A percentile compares a stretch with the other conserved stretches of the same genome.
phyloP scores from a whole-genome alignment of 2,113 vertebrate genomes.

The Ginglymostoma cirratum region DNA sequence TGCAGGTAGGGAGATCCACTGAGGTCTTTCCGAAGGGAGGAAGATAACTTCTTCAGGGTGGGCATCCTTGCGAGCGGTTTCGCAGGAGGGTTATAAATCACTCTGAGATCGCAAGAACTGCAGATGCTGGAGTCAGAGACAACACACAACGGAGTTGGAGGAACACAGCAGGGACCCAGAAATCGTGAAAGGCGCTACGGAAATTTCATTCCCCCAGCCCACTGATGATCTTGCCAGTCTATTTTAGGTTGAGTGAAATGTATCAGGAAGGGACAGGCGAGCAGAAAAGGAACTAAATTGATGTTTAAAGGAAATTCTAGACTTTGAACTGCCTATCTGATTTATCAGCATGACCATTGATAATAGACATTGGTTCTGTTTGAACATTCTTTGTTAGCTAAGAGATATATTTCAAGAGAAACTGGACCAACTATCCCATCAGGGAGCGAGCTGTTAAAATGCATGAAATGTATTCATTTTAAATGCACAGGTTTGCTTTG shows the following conservation, averaged over 20 bases:
- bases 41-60: no score
- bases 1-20: no score
- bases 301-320: neutral
- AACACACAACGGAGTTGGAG: no score
- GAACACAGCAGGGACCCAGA: no score
- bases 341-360: neutral
- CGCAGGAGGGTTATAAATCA: no score
- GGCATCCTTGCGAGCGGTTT: no score
- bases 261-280: neutral
- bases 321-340: neutral
- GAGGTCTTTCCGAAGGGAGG: no score
- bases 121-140: no score
- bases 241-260: neutral
- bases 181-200: no score
- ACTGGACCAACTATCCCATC: neutral
- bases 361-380: neutral
- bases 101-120: no score
- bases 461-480: constrained; percentile 2
- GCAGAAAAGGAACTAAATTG: neutral
- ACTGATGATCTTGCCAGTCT: neutral
- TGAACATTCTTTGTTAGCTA: neutral
- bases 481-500: neutral
- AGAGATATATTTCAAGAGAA: constrained; percentile 5
- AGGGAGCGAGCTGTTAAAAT: neutral
- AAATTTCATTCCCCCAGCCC: no score